Evolutionary conservation across 1,140 invertebrate genomes (phyloP).

Genomic region (Ctenoplectra terminalis): DNA sequence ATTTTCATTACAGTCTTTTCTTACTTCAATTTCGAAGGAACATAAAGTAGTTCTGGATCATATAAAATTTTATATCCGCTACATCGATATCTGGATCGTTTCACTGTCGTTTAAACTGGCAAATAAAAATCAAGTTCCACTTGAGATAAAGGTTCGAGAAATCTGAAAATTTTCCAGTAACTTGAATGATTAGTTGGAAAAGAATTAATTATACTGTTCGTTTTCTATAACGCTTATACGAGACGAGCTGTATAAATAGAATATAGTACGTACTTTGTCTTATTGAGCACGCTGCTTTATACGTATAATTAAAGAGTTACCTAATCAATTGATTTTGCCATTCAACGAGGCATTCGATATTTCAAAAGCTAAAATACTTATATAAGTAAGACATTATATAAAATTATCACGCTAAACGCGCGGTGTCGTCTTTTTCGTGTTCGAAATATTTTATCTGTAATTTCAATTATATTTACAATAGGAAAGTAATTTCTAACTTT

Average conservation of each 20-base stretch:
- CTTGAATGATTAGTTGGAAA: too few relatives aligned
- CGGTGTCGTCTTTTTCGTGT: background rate
- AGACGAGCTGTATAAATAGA: background rate
- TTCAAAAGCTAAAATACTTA: constrained; percentile 9
- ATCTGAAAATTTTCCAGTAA: too few relatives aligned
- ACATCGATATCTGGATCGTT: background rate
- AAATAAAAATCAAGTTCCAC: background rate
- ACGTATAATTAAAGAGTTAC: constrained; percentile 10
- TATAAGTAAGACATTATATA: background rate
- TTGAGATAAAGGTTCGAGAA: too few relatives aligned
- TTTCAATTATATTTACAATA: background rate
- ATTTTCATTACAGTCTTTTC: background rate
- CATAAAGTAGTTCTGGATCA: too few relatives aligned
- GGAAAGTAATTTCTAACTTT: too few relatives aligned
- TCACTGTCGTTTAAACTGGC: background rate
- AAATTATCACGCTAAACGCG: background rate
- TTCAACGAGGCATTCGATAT: constrained; percentile 7
- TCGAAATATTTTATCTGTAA: background rate
- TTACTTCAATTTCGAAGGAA: background rate
- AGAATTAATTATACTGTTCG: too few relatives aligned
- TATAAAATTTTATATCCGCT: background rate
- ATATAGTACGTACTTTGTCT: background rate
- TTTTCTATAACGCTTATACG: background rate
- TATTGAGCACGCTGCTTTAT: background rate
- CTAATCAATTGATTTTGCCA: constrained; percentile 11